phyloP scores from a whole-genome alignment of 1,140 invertebrate species.

The Sminthurides bifidus region DNA sequence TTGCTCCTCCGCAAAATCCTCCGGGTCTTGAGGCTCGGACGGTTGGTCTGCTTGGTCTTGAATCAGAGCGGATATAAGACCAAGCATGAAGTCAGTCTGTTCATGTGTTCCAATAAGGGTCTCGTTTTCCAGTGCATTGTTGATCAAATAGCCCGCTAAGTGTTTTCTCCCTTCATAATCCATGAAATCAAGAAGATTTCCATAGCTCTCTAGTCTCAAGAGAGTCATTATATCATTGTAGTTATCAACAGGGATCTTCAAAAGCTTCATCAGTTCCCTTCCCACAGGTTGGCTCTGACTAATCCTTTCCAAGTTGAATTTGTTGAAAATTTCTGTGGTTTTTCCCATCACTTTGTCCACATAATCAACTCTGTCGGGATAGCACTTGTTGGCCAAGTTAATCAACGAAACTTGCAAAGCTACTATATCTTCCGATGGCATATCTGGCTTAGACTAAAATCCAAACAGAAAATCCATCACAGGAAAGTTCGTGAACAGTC shows the following conservation, averaged over 20 bases:
- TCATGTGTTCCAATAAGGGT: constrained; percentile 79
- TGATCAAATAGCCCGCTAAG: constrained; percentile 75
- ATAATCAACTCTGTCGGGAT: constrained; percentile 85
- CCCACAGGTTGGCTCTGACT: constrained; percentile 72
- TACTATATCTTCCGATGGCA: constrained; percentile 92
- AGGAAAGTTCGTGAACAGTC: not conserved
- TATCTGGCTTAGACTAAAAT: constrained; percentile 71
- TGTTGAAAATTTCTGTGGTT: constrained; percentile 72
- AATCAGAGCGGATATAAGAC: constrained; percentile 71
- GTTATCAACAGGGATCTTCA: constrained; percentile 88
- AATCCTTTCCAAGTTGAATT: constrained; percentile 60
- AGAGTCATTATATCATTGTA: constrained; percentile 87
- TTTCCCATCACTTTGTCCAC: constrained; percentile 90
- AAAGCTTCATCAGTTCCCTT: constrained; percentile 78
- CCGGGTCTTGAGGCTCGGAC: constrained; percentile 59
- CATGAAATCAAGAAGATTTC: constrained; percentile 71
- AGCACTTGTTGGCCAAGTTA: constrained; percentile 91
- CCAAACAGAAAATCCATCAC: constrained; percentile 10
- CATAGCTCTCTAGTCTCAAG: constrained; percentile 65
- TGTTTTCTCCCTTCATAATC: constrained; percentile 79
- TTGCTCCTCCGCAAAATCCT: constrained; percentile 97
- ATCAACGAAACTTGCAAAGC: constrained; percentile 88
- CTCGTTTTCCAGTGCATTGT: constrained; percentile 77
- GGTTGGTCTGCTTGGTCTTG: constrained; percentile 70
- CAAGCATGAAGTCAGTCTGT: constrained; percentile 63